A percentile compares a stretch with the other conserved stretches of the same genome.
Evolutionary conservation across 2,113 vertebrate species (phyloP).

Genomic region (Ictidomys tridecemlineatus): DNA sequence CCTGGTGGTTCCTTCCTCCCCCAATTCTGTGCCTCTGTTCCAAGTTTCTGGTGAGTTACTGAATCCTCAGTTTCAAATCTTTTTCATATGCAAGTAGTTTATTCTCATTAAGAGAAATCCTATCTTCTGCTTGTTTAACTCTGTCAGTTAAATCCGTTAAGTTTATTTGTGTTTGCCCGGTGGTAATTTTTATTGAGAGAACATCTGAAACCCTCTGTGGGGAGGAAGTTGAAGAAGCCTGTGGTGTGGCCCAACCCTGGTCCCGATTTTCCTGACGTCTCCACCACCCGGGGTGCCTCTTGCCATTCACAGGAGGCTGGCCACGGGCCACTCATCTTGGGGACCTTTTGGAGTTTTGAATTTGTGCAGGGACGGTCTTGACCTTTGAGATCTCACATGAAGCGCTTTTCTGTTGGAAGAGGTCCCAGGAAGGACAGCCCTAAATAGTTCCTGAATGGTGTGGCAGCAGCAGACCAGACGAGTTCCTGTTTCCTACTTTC

Average conservation of each 20-base stretch:
- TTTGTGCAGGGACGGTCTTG: not conserved
- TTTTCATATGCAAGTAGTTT: conserved; percentile 85
- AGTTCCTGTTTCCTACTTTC: not conserved
- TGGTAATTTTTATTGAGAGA: conserved; percentile 81
- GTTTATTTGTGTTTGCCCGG: conserved; percentile 83
- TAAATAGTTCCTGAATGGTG: not conserved
- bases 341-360: not conserved
- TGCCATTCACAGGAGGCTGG: not conserved
- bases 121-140: conserved; percentile 84
- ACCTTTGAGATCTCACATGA: not conserved
- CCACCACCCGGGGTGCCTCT: conserved; percentile 12
- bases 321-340: not conserved
- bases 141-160: conserved; percentile 81
- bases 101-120: conserved; percentile 84
- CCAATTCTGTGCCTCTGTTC: conserved; percentile 69
- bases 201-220: conserved; percentile 75
- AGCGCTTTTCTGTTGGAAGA: not conserved
- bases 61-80: conserved; percentile 80
- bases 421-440: not conserved
- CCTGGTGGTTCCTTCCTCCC: not conserved
- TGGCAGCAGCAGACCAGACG: not conserved
- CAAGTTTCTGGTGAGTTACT: conserved; percentile 81
- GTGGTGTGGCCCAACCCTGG: not conserved
- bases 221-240: conserved; percentile 58
- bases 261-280: not conserved